These are phyloP conservation scores for Perca flavescens DNA, from an alignment of 2,113 vertebrate species.

Conservation along the genomic window DNA sequence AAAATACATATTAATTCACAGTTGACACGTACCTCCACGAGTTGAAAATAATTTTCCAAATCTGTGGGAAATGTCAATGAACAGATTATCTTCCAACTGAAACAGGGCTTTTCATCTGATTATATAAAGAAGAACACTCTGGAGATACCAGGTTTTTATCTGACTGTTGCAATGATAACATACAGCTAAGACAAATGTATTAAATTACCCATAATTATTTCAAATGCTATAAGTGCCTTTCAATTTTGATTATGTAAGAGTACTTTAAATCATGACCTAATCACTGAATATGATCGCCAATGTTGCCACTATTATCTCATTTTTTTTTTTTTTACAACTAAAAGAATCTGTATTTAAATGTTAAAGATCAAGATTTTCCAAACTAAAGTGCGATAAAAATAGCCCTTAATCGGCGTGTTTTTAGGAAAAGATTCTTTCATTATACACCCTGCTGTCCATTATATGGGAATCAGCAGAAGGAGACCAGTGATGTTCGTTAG, in stretches of 20 bases:
- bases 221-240: conserved; percentile 34
- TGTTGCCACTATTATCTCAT: conserved; percentile 15
- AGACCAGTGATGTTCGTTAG: conserved; percentile 19
- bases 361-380: neutral
- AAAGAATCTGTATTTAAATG: conserved; percentile 8
- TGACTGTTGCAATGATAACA: neutral
- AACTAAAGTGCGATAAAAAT: conserved; percentile 2
- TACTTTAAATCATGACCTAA: conserved; percentile 27
- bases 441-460: conserved; percentile 27
- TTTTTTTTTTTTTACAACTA: neutral
- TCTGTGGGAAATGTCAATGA: neutral
- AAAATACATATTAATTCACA: too few relatives aligned
- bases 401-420: conserved; percentile 24
- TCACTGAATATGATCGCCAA: conserved; percentile 12
- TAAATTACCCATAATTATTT: conserved; percentile 35
- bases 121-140: neutral
- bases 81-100: neutral
- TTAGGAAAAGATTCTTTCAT: conserved; percentile 36
- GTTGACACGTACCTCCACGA: neutral
- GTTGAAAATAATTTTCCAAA: neutral
- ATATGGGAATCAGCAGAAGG: conserved; percentile 3
- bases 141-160: neutral
- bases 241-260: conserved; percentile 21
- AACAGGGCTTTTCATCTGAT: neutral
- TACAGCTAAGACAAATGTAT: neutral